Base-by-base conservation (phyloP, 2,888 invertebrate genomes). In the Neoaliturus tenellus region DNA sequence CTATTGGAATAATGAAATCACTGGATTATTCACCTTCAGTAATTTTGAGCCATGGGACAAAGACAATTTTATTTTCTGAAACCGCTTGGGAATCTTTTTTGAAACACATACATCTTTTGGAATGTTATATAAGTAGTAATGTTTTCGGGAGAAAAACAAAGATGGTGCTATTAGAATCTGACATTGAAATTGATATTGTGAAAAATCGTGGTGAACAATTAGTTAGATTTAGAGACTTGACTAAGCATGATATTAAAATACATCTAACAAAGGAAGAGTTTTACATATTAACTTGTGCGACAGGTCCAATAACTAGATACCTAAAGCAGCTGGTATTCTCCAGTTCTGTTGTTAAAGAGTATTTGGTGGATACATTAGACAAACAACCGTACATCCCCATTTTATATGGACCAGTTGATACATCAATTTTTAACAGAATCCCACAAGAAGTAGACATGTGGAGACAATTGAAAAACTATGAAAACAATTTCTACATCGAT, bases 161-260 rank as follows among this genome's bases (percentile, higher is more conserved):
- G 5, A 67, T 67, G 14, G 14, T 12, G 17, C 31, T 67, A 17
- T 31, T 33, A 17, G 33, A 67, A n/a, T 67, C 17, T 33, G 67
- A 67, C 33, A 67, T 14, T 67, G 67, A 67, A 67, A 33, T 67
- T 12, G 67, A 67, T n/a, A 67, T 33, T 67, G n/a, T 67, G 3
- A 67, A 67, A 31, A 3, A 33, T 17, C 67, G 67, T 31, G 67
- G 67, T 2, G 17, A 51, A 20, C 67, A 31, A 67, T n/a, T 31
- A 31, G 31, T 67, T 0, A 2, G 67, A 23, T 17, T 67, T 31
- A 67, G 31, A 67, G 67, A 67, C 33, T 31, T 31, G 23, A 31
- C 67, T 5, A 6, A 67, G n/a, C 17, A 31, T 31, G 67, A 67
- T 8, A 23, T 31, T 33, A 67, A 67, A 31, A 67, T 67, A n/a